These are phyloP conservation scores for Aurelia sp. DNA, from an alignment of 30 jellyfish, hydroid and myxozoan genomes.

Conservation along the genomic window DNA sequence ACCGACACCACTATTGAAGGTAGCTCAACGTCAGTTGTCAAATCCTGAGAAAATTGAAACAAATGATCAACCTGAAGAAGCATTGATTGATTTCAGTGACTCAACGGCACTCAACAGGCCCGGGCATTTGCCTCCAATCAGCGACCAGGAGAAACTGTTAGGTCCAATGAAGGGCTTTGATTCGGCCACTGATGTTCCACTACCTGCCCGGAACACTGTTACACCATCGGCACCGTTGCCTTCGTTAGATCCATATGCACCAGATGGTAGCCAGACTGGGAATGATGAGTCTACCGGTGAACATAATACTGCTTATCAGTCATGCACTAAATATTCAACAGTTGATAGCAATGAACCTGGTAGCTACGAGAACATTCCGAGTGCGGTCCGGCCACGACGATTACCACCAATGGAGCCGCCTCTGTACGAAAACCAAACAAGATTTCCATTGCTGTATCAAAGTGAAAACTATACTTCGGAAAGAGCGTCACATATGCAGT, in stretches of 20 bases:
- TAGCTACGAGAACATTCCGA: too few species aligned
- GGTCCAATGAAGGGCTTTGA: background rate
- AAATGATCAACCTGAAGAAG: background rate
- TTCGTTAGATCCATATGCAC: background rate
- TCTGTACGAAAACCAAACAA: too few species aligned
- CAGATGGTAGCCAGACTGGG: too few species aligned
- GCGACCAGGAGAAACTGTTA: background rate
- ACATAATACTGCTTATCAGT: background rate
- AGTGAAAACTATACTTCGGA: too few species aligned
- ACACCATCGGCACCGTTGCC: conserved; percentile 3
- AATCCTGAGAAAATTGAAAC: conserved; percentile 24
- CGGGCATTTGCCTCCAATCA: conserved; percentile 21
- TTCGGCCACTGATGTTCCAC: background rate
- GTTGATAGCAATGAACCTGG: too few species aligned
- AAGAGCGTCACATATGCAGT: background rate
- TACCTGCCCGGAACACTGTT: background rate
- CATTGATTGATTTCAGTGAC: conserved; percentile 9
- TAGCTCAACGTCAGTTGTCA: conserved; percentile 54
- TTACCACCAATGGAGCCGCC: too few species aligned
- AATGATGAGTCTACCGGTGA: background rate
- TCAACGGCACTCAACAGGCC: conserved; percentile 13
- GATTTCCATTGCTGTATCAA: too few species aligned
- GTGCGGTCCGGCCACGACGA: too few species aligned
- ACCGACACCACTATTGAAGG: conserved; percentile 13
- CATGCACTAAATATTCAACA: too few species aligned